phyloP scores from a whole-genome alignment of 2,113 vertebrate species.

The Andinoacara biseriatus region DNA sequence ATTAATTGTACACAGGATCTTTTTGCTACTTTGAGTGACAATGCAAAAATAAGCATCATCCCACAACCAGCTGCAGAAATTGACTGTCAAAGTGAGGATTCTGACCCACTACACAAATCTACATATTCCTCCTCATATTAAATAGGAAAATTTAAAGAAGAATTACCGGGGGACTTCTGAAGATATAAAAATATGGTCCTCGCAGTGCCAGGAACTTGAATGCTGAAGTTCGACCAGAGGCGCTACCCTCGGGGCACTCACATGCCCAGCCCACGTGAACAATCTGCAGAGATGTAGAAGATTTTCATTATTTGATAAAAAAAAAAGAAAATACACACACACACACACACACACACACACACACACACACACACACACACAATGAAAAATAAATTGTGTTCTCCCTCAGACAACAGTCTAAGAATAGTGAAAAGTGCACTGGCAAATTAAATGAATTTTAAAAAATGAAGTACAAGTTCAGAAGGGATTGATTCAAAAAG shows the following conservation, averaged over 20 bases:
- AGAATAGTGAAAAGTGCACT: not conserved
- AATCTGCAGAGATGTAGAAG: constrained; percentile 80
- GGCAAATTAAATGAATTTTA: not conserved
- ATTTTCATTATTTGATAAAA: not conserved
- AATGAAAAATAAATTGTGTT: not conserved
- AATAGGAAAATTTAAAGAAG: not conserved
- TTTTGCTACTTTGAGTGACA: no score
- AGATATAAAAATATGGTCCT: constrained; percentile 88
- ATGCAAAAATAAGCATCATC: not conserved
- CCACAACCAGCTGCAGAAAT: not conserved
- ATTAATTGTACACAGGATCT: not conserved
- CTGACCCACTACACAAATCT: not conserved
- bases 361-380: not conserved
- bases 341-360: not conserved
- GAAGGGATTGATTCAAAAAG: not conserved
- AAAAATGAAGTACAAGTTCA: not conserved
- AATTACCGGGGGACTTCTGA: constrained; percentile 90
- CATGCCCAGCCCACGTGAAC: constrained; percentile 94
- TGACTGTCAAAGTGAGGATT: accelerated
- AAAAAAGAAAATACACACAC: no score
- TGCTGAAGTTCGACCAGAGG: constrained; percentile 73
- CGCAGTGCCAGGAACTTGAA: constrained; percentile 92
- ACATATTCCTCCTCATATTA: not conserved
- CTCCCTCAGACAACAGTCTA: not conserved
- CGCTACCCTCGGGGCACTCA: constrained; percentile 82